Evolutionary conservation across 2,888 invertebrate species (phyloP), one percentile per base, ranked within the genome.

Genomic region (Carcina quercana): DNA sequence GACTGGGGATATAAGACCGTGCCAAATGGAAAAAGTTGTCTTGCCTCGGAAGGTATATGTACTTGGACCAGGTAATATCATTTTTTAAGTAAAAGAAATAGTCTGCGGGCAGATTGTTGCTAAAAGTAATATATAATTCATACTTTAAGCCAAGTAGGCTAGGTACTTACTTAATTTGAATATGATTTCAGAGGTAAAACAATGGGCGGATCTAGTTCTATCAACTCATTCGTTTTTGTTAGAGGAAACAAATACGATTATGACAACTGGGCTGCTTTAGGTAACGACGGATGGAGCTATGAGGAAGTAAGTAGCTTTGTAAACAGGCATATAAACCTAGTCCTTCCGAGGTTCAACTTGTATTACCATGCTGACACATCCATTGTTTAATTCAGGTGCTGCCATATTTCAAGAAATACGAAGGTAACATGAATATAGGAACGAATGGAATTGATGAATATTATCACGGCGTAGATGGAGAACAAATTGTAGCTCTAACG

Each of bases 1-100:
- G 91, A 91, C 60, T 91, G 91, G 91, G 67, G 65, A 11, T 91
- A 88, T 59, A 60, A 69, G 31, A 89, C 90, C 0, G 85, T 87
- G 47, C 87, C 88, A 0, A 79, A 88, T 27, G 78, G 83, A 3
- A 72, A 78, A 38, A 85, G 86, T 27, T 90, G 89, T 40, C 61
- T 86, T 8, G 86, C 87, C 0, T 58, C 62, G 2, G 73, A 68
- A 3, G 78, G 84, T 11, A 70, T 79, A 2, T 89, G 89, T 36
- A 41, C 60, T 0, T 89, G 89, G 89, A 61, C 73, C 0, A 59
- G 70, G 76, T n/a, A n/a, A n/a, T n/a, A n/a, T n/a, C n/a, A n/a
- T n/a, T n/a, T n/a, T n/a, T n/a, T n/a, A n/a, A n/a, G n/a, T n/a
- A n/a, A n/a, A n/a, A n/a, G n/a, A n/a, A n/a, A n/a, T n/a, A n/a